Evolutionary conservation across 2,113 vertebrate species (phyloP).

Genomic region (Egretta garzetta): DNA sequence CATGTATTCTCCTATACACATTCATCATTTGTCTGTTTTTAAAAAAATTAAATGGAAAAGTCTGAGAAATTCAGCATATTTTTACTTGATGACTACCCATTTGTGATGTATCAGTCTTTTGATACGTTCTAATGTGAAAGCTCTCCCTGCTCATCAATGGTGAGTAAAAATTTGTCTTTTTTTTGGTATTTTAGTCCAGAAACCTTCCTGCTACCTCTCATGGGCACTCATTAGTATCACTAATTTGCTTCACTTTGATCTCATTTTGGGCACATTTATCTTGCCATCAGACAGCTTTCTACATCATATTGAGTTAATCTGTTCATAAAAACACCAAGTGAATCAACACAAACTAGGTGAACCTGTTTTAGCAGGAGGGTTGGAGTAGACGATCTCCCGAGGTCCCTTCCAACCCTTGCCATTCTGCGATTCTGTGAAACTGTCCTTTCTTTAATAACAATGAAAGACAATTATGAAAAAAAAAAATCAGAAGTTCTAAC

Average conservation of each 20-base stretch:
- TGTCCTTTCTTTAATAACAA: neutral
- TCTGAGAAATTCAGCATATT: neutral
- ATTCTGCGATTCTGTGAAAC: no score
- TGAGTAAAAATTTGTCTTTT: neutral
- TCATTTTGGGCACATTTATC: neutral
- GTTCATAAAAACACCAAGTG: neutral
- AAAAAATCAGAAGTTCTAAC: conserved; percentile 19
- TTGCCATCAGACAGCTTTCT: neutral
- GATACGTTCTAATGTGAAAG: neutral
- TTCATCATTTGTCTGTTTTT: neutral
- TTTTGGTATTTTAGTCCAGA: neutral
- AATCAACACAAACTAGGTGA: neutral
- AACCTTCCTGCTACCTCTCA: neutral
- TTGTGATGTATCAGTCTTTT: neutral
- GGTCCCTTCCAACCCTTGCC: no score
- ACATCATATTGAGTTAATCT: neutral
- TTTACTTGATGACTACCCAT: neutral
- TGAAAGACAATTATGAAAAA: neutral
- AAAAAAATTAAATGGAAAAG: neutral
- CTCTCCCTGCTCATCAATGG: neutral
- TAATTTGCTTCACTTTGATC: neutral
- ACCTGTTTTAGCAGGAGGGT: no score
- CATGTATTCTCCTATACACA: neutral
- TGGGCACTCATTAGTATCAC: neutral
- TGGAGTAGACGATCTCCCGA: no score